Conservation (phyloP, 2,797 vertebrate genomes). For the Streptopelia turtur region DNA sequence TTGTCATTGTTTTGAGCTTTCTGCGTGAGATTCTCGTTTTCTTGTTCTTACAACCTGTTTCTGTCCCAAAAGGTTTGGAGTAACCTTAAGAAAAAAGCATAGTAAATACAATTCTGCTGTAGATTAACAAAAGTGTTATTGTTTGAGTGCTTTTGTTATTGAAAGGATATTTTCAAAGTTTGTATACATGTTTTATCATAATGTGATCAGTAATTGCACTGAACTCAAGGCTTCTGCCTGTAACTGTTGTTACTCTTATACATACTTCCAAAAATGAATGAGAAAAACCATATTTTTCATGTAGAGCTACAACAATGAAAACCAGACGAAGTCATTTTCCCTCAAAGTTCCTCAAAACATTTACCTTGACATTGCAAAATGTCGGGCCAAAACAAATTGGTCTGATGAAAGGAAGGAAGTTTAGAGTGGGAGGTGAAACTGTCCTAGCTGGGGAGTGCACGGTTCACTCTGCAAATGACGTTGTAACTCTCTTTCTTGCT, state of each 20-base stretch:
- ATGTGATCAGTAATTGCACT: not conserved
- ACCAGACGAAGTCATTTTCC: not conserved
- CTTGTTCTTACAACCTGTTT: not conserved
- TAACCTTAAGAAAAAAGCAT: not conserved
- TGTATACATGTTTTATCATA: not conserved
- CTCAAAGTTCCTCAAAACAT: not conserved
- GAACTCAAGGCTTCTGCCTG: not conserved
- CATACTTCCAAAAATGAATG: not conserved
- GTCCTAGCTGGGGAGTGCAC: not conserved
- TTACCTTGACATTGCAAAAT: not conserved
- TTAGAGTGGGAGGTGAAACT: slow-evolving; percentile 1
- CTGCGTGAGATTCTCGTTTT: not conserved
- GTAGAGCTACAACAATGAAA: not conserved
- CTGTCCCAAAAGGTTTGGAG: not conserved
- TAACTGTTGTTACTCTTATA: not conserved
- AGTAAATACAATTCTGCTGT: not conserved
- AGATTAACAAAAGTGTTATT: not conserved
- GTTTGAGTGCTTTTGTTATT: not conserved
- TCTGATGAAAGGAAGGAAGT: not conserved
- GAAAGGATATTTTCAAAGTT: not conserved
- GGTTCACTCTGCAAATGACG: not conserved
- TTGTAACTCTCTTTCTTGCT: not conserved
- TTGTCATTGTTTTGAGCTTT: not conserved
- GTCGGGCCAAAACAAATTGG: not conserved
- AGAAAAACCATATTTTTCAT: not conserved